Conservation (phyloP, 2,797 vertebrate genomes). For the Limosa lapponica region DNA sequence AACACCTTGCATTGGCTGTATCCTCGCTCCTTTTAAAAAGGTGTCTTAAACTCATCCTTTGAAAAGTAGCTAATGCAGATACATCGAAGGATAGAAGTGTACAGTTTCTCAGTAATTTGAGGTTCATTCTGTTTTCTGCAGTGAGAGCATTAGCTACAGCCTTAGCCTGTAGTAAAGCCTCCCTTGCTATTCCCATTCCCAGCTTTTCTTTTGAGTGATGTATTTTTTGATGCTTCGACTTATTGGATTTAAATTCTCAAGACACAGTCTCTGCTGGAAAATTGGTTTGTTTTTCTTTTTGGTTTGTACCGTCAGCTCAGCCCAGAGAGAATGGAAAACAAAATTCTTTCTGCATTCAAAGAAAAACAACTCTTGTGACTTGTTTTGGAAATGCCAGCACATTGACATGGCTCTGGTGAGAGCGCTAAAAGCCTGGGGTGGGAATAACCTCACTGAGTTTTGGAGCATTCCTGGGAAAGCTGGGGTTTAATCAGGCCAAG, state of each 20-base stretch:
- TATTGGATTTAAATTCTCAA: background rate
- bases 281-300: constrained; percentile 28
- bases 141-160: background rate
- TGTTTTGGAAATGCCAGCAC: constrained; percentile 10
- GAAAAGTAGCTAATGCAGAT: background rate
- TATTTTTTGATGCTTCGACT: background rate
- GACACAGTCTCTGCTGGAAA: background rate
- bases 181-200: background rate
- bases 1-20: background rate
- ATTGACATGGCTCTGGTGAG: background rate
- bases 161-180: background rate
- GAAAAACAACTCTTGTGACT: constrained; percentile 15
- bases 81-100: background rate
- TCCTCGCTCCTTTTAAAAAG: background rate
- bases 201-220: background rate
- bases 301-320: background rate
- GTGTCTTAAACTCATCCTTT: background rate
- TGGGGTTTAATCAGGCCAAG: background rate
- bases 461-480: constrained; percentile 20
- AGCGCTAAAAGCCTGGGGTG: background rate
- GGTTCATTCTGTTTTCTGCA: background rate
- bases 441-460: background rate
- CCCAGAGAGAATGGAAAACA: constrained; percentile 18
- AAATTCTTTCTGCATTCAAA: background rate
- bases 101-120: background rate